Evolutionary conservation across 2,888 invertebrate genomes (phyloP).

Genomic region (Busseola fusca): DNA sequence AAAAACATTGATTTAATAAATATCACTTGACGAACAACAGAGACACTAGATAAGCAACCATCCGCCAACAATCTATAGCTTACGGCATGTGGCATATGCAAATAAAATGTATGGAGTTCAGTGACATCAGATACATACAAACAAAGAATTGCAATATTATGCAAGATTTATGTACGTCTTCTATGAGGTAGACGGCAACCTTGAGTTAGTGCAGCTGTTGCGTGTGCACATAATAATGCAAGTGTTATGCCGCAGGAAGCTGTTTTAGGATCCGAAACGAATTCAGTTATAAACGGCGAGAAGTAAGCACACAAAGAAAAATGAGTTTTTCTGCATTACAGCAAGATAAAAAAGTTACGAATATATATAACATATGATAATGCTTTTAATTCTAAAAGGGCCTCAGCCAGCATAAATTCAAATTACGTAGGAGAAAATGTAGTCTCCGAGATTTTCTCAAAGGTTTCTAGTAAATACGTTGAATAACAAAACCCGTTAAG

Average conservation of each 20-base stretch:
- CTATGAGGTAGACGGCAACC: slow-evolving; percentile 5
- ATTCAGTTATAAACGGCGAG: not conserved
- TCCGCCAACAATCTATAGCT: not conserved
- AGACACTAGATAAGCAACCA: not conserved
- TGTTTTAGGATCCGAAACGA: not conserved
- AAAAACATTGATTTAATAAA: not conserved
- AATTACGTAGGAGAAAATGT: not conserved
- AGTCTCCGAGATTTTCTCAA: not conserved
- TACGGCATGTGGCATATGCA: not conserved
- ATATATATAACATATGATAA: not conserved
- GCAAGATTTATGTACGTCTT: slow-evolving; percentile 5
- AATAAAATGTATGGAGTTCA: slow-evolving; percentile 7
- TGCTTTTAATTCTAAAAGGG: not conserved
- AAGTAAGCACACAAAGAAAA: not conserved
- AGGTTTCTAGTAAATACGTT: not conserved
- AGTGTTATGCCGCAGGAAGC: not conserved
- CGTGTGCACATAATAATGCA: slow-evolving; percentile 6
- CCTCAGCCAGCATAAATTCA: not conserved
- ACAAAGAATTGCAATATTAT: slow-evolving; percentile 12
- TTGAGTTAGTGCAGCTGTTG: slow-evolving; percentile 18
- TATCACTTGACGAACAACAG: not conserved
- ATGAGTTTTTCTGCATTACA: not conserved
- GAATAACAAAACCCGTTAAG: not conserved
- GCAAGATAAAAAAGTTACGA: not conserved
- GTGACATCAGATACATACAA: not conserved